Evolutionary conservation across 1,140 invertebrate species (phyloP).

Genomic region (Heterodera carotae): DNA sequence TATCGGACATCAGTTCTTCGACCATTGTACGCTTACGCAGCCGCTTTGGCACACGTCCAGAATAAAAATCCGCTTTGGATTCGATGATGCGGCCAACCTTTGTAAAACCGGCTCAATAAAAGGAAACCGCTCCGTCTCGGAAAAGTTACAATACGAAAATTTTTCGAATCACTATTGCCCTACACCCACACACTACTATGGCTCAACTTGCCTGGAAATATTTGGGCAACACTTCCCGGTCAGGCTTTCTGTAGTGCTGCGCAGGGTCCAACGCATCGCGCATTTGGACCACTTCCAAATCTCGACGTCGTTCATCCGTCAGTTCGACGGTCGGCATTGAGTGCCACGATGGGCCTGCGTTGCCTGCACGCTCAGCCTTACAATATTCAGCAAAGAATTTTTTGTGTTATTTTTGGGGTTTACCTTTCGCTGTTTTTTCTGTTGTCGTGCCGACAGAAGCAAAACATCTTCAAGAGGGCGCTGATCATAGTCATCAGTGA

Average conservation of each 20-base stretch:
- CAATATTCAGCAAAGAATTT: no score
- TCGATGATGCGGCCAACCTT: constrained; percentile 71
- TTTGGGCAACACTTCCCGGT: constrained; percentile 81
- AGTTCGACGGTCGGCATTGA: constrained; percentile 82
- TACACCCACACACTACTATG: no score
- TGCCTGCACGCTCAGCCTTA: constrained; percentile 72
- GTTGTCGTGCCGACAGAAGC: constrained; percentile 4
- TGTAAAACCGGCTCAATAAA: no score
- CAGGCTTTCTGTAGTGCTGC: constrained; percentile 89
- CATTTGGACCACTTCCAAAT: constrained; percentile 86
- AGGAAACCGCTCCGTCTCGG: not conserved
- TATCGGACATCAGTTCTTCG: constrained; percentile 86
- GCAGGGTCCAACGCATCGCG: constrained; percentile 86
- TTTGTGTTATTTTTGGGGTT: no score
- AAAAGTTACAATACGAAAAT: no score
- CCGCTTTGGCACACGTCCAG: constrained; percentile 78
- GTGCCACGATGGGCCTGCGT: constrained; percentile 83
- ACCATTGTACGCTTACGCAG: constrained; percentile 84
- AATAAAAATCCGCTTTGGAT: constrained; percentile 70
- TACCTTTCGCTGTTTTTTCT: constrained; percentile 27
- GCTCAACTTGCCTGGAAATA: constrained; percentile 74
- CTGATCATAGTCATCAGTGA: constrained; percentile 22
- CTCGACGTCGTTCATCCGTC: constrained; percentile 81
- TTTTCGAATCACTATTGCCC: not conserved
- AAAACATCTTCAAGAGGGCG: constrained; percentile 22